Evolutionary conservation across 2,797 vertebrate genomes (phyloP), one percentile per base, ranked within the genome.

Genomic region (Myotis findleyi): DNA sequence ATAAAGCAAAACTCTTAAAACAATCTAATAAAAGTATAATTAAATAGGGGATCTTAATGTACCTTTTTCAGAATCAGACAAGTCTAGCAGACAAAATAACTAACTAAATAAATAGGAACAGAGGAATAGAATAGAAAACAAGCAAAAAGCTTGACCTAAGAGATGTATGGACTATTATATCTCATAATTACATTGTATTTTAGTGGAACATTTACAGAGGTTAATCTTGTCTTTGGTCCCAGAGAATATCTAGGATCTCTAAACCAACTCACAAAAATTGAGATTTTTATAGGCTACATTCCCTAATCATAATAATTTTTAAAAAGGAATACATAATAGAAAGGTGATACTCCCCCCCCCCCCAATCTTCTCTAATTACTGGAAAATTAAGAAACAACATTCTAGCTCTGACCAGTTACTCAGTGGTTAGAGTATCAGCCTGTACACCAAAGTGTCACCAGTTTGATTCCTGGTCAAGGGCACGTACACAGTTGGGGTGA

Each of bases 321-420:
- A 10, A 73, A 49, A 13, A 86, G 33, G 4, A 47, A 10, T 20
- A 85, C 90, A 47, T 73, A 84, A 73, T n/a, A 20, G 59, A 94
- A 96, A 68, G 57, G 33, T 10, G 38, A 53, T 18, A 33, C n/a
- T n/a, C n/a, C 13, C 21, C 27, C 38, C 23, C 30, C 41, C 41
- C 41, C 41, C 41, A 66, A 64, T 27, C 6, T 20, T 57, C 36
- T 86, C 23, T 76, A 89, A 47, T 75, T 83, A 76, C 53, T 72
- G 92, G 27, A 36, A 92, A 92, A 85, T 91, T 85, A 62, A 96
- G 75, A 75, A 92, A 87, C 59, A 80, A 41, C 30, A 72, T 44
- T 77, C 57, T 68, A 88, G 53, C 53, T 55, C 53, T 21, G 7
- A 20, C 53, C 53, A 55, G 38, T 38, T 38, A 38, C 5, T 38